Evolutionary conservation across 2,113 vertebrate species (phyloP), one percentile per base, ranked within the genome.

Genomic region (Girardinichthys multiradiatus): DNA sequence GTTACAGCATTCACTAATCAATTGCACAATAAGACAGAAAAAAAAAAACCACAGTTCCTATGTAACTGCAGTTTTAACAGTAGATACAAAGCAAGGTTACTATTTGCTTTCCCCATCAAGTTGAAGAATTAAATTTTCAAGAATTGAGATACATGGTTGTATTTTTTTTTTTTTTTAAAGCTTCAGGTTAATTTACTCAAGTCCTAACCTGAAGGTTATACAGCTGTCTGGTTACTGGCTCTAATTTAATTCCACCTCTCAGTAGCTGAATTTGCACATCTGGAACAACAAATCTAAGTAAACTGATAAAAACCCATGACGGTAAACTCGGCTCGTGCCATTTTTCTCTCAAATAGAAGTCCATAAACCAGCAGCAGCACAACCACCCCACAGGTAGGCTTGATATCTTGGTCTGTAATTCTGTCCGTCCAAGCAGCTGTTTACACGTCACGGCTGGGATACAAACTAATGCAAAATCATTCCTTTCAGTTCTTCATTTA

Each of bases 221-320:
- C 27, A 8, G 59, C 60, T 64, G 58, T 21, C n/a, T 33, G 64
- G 64, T 12, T 57, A 35, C 63, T 72, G 67, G 29, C 63, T 60
- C 48, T 26, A n/a, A 63, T 59, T 31, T 33, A 67, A 33, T 60
- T 27, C 26, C 63, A 48, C 57, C 54, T 78, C 35, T 64, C 27
- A 14, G 27, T 27, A 29, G 48, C 62, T 77, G 64, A 45, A 67
- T 72, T 66, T 63, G 82, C 79, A 77, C 76, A 51, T n/a, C 26
- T 31, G 2, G 10, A 68, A 71, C 48, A 77, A 15, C 19, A 69
- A 70, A 62, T 19, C 30, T 27, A 63, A 24, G 57, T 17, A 10
- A 21, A 39, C 27, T 17, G 28, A 59, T 26, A 12, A 8, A 27
- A 69, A 26, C 48, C 17, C 21, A 70, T 70, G 37, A 29, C 26